Conservation (phyloP, 2,113 vertebrate genomes). For the Macroglossus sobrinus region DNA sequence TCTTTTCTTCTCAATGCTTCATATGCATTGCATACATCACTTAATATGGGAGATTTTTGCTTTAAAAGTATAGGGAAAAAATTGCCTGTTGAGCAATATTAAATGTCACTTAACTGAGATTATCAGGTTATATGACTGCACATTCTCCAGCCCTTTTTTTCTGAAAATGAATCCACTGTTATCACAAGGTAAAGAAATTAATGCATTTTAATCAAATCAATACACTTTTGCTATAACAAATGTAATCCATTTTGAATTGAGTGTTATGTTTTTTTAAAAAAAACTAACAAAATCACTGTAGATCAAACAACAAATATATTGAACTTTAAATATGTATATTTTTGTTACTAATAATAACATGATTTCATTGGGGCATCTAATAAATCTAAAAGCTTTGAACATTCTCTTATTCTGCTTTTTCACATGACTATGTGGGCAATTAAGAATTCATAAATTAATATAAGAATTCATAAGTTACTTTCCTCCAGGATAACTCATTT, state of each 20-base stretch:
- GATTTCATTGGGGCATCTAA: neutral
- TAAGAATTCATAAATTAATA: conserved; percentile 19
- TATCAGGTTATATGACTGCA: conserved; percentile 22
- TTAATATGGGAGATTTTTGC: conserved; percentile 29
- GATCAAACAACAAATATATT: conserved; percentile 53
- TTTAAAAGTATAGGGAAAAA: conserved; percentile 8
- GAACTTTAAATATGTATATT: neutral
- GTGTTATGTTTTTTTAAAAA: conserved; percentile 49
- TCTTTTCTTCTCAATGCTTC: neutral
- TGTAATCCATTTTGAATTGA: conserved; percentile 51
- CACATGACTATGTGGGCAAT: neutral
- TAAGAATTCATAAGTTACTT: conserved; percentile 26
- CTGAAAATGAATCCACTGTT: conserved; percentile 55
- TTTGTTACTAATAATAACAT: neutral
- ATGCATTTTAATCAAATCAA: conserved; percentile 65
- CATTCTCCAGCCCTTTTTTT: conserved; percentile 50
- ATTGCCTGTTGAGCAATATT: conserved; percentile 37
- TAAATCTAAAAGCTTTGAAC: neutral
- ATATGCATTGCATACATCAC: conserved; percentile 24
- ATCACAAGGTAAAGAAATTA: conserved; percentile 64
- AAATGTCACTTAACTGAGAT: conserved; percentile 49
- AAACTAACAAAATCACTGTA: conserved; percentile 53
- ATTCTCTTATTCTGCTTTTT: conserved; percentile 28
- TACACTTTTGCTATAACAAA: conserved; percentile 64
- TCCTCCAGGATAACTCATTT: neutral